These are phyloP conservation scores for Ranitomeya variabilis DNA, from an alignment of 2,113 vertebrate genomes.

Conservation along the genomic window DNA sequence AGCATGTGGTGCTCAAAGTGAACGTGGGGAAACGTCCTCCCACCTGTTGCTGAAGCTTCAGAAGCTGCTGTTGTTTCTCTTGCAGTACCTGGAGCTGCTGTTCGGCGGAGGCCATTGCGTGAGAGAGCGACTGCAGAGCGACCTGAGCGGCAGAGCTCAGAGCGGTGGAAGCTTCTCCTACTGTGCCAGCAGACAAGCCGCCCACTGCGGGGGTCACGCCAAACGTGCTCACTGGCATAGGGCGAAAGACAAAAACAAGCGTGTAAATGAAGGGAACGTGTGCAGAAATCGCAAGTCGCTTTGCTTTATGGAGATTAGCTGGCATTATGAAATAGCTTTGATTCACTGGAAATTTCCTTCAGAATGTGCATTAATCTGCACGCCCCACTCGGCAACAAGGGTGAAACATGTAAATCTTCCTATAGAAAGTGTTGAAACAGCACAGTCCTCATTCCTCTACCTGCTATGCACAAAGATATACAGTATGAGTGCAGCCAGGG, in stretches of 20 bases:
- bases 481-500: no score
- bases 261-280: conserved; percentile 1
- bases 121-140: conserved; percentile 97
- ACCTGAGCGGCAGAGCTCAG: conserved; percentile 98
- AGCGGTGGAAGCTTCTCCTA: conserved; percentile 95
- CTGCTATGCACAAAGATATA: no score
- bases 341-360: no score
- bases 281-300: neutral
- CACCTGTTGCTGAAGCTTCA: conserved; percentile 99
- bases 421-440: neutral
- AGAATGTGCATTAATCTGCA: no score
- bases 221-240: conserved; percentile 92
- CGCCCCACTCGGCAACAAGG: no score
- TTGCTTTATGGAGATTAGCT: no score
- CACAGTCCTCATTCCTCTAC: no score
- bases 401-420: no score
- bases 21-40: conserved; percentile 77
- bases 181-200: conserved; percentile 88
- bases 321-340: no score
- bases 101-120: conserved; percentile 99
- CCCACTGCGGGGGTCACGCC: conserved; percentile 93
- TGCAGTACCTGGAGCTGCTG: conserved; percentile 99
- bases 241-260: conserved; percentile 63
- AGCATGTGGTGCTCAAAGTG: conserved; percentile 74
- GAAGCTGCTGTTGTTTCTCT: conserved; percentile 99